Evolutionary conservation across 2,797 vertebrate genomes (phyloP), one percentile per base, ranked within the genome.

Genomic region (Ambastaia sidthimunki): DNA sequence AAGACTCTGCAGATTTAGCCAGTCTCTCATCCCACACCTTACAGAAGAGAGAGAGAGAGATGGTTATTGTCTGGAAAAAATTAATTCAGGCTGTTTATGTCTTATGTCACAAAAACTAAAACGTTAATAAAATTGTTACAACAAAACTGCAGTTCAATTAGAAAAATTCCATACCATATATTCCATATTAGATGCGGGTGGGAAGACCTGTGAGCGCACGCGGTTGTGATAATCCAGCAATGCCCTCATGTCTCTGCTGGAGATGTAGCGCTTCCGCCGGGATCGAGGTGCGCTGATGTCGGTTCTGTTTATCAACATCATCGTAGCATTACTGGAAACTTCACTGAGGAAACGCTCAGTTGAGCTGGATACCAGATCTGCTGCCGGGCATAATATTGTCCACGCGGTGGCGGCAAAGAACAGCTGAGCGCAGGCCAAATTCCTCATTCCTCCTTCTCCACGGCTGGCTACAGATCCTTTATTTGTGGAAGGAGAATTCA

Each of bases 101-200:
- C n/a, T n/a, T n/a, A n/a, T n/a, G 10, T 1, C 41, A 44, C 41
- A 44, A 44, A 44, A 44, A 2, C 2, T 44, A 12, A 74, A 10
- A 37, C 3, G 62, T 16, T 11, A 48, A 5, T 23, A 50, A 21
- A 19, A n/a, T n/a, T n/a, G 5, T 28, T 2, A 28, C 7, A 34
- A 25, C 25, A 6, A 82, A 63, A 37, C n/a, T 4, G 6, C 28
- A 62, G n/a, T 15, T 23, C 6, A 74, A 21, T 18, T 55, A 16
- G 0, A 66, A 41, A 67, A 23, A 68, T 0, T 3, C n/a, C 10
- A 7, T 91, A 98, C 96, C 96, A 97, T 96, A 41, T 93, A 93
- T 81, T 97, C 96, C 97, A 97, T 98, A 63, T 97, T 97, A 73
- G 96, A 94, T 0, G 97, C 96, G 0, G 95, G 91, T 0, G 96